phyloP scores from a whole-genome alignment of 2,888 invertebrate species.

The Pinctada fucata region DNA sequence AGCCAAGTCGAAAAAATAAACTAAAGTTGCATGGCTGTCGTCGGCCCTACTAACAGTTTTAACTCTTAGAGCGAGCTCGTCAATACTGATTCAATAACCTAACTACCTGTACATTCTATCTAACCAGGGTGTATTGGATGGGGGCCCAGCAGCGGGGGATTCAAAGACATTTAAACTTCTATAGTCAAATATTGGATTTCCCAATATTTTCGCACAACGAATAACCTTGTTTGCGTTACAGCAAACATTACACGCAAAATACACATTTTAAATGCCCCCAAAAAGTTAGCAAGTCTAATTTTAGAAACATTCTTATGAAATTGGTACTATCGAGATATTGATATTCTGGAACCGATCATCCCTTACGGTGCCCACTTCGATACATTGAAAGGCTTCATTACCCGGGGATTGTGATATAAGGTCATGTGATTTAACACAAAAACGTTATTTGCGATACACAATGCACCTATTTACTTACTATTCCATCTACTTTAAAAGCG shows the following conservation, averaged over 20 bases:
- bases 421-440: slow-evolving; percentile 28
- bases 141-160: slow-evolving; percentile 3
- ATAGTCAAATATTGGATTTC: neutral
- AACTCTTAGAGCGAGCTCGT: slow-evolving; percentile 35
- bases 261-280: no score
- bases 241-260: no score
- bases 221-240: no score
- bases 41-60: slow-evolving; percentile 24
- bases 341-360: neutral
- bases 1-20: slow-evolving; percentile 37
- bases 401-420: slow-evolving; percentile 16
- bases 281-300: no score
- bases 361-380: no score
- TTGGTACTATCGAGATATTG: no score
- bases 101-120: slow-evolving; percentile 46
- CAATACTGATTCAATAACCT: slow-evolving; percentile 35
- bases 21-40: slow-evolving; percentile 41
- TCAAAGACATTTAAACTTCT: neutral
- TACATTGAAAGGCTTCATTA: slow-evolving; percentile 18
- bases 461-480: slow-evolving; percentile 27
- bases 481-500: slow-evolving; percentile 5
- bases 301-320: neutral
- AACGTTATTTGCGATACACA: slow-evolving; percentile 25
- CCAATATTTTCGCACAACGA: no score
- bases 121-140: slow-evolving; percentile 42